These are phyloP conservation scores for Excalfactoria chinensis DNA, from an alignment of 2,113 vertebrate genomes.

Conservation along the genomic window DNA sequence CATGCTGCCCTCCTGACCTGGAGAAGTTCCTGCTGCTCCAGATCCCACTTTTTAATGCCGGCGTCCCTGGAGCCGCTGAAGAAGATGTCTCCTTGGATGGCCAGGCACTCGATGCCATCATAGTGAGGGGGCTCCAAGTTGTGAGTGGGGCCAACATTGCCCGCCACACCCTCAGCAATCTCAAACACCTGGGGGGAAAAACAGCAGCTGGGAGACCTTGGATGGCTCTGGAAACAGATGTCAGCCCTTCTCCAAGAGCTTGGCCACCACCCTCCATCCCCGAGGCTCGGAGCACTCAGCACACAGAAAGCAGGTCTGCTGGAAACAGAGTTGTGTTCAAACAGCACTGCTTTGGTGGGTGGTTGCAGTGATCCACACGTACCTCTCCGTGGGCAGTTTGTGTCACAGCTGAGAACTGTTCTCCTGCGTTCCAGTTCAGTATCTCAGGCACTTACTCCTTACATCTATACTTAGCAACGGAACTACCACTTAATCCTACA, in stretches of 20 bases:
- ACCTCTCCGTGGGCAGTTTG: too few species aligned
- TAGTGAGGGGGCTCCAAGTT: constrained; percentile 98
- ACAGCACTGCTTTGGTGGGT: too few species aligned
- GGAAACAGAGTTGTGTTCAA: too few species aligned
- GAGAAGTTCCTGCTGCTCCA: constrained; percentile 92
- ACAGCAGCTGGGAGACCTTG: neutral
- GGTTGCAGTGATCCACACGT: too few species aligned
- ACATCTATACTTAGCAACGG: too few species aligned
- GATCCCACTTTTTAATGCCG: constrained; percentile 97
- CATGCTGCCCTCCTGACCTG: constrained; percentile 80
- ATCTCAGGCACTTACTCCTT: too few species aligned
- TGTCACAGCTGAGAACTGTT: too few species aligned
- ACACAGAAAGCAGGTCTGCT: too few species aligned
- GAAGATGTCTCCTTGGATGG: constrained; percentile 89
- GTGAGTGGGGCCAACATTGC: constrained; percentile 91
- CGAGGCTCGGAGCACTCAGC: neutral
- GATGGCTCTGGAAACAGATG: neutral
- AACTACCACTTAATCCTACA: too few species aligned
- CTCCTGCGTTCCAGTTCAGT: too few species aligned
- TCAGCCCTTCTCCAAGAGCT: neutral
- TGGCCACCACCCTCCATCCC: neutral
- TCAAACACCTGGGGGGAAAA: constrained; percentile 87
- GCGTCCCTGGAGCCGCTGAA: constrained; percentile 97
- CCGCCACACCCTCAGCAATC: constrained; percentile 84
- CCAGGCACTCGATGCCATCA: constrained; percentile 94